Evolutionary conservation across 2,113 vertebrate species (phyloP).

Genomic region (Gallinago paraguaiae): DNA sequence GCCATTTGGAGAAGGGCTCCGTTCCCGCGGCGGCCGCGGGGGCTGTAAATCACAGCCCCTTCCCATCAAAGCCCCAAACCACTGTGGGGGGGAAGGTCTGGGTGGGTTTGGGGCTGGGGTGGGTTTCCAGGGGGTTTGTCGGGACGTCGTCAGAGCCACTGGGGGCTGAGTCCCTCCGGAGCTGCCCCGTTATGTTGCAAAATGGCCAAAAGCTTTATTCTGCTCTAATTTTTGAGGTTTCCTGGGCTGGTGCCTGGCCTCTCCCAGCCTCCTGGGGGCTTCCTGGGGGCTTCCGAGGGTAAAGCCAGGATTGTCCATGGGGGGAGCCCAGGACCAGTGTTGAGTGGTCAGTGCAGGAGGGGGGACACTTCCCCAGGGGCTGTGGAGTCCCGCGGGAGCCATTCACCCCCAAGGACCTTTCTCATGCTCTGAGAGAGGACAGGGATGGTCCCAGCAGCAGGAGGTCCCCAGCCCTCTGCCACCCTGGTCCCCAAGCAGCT

Average conservation of each 20-base stretch:
- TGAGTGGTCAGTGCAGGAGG: not conserved
- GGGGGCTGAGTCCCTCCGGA: not conserved
- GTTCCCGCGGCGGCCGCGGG: accelerated
- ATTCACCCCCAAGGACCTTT: not conserved
- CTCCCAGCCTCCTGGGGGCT: not conserved
- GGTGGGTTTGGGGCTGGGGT: accelerated
- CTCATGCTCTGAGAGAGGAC: not conserved
- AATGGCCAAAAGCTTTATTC: accelerated
- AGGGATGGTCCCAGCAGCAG: not conserved
- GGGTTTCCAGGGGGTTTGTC: not conserved
- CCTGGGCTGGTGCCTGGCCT: not conserved
- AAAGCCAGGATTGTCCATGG: not conserved
- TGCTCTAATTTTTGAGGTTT: not conserved
- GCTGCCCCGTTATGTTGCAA: not conserved
- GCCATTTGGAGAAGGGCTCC: not conserved
- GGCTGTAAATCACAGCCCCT: not conserved
- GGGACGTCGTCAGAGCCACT: not conserved
- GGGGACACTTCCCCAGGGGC: not conserved
- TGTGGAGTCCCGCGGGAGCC: not conserved
- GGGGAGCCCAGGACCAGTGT: not conserved
- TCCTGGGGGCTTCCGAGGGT: not conserved
- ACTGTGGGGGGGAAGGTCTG: accelerated
- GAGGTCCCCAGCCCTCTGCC: not conserved
- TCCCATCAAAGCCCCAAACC: not conserved
- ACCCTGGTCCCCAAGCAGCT: not conserved